A percentile compares a stretch with the other conserved stretches of the same genome.
Conservation (phyloP, 2,888 invertebrate species). For the Keiferia lycopersicella region DNA sequence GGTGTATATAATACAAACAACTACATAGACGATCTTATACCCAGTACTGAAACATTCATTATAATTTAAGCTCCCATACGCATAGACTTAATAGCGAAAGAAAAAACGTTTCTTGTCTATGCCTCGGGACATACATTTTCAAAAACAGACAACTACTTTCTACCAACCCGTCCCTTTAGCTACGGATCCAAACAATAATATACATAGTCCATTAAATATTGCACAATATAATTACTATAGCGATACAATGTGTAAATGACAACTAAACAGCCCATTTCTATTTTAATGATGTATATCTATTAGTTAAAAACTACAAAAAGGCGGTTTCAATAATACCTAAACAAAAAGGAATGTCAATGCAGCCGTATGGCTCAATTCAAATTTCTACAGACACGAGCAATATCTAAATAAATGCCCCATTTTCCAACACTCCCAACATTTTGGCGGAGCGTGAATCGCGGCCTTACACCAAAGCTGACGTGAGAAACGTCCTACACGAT, state of each 20-base stretch:
- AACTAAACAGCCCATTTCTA: conserved; percentile 70
- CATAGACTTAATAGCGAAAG: conserved; percentile 43
- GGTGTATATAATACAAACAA: conserved; percentile 54
- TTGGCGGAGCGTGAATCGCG: conserved; percentile 47
- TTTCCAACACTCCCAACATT: conserved; percentile 17
- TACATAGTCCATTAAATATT: conserved; percentile 53
- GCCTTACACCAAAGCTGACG: conserved; percentile 72
- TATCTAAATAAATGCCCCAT: conserved; percentile 23
- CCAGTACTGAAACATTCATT: conserved; percentile 63
- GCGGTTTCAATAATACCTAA: conserved; percentile 47
- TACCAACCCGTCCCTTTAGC: conserved; percentile 54
- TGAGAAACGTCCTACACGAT: conserved; percentile 45
- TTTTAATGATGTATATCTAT: conserved; percentile 53
- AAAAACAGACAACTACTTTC: conserved; percentile 33
- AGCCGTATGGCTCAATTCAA: conserved; percentile 46
- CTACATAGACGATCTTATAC: conserved; percentile 48
- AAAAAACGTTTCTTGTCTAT: conserved; percentile 45
- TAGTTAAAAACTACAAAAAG: conserved; percentile 57
- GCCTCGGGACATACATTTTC: conserved; percentile 43
- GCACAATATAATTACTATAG: conserved; percentile 54
- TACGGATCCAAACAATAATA: conserved; percentile 54
- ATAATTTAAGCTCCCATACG: conserved; percentile 55
- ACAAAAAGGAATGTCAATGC: conserved; percentile 65
- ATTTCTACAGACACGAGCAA: conserved; percentile 25
- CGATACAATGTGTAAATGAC: conserved; percentile 49